Base-by-base conservation (phyloP, 2,888 invertebrate genomes). In the Cylloceria caligata region DNA sequence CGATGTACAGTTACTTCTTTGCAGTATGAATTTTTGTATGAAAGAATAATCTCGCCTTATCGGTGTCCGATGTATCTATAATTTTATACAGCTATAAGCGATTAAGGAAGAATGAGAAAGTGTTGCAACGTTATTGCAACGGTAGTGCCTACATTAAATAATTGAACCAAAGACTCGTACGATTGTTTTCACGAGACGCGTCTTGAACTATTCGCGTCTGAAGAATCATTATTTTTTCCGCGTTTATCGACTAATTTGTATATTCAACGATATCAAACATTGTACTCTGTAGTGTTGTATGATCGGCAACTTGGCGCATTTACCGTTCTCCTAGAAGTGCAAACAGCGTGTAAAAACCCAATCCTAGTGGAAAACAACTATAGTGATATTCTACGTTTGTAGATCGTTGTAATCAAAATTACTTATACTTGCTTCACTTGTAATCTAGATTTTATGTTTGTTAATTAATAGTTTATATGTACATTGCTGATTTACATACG, bases 101-200 rank as follows among this genome's bases (percentile, higher is more conserved):
- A 34, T 42, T 75, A 75, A 78, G 64, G 27, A 62, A 24, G 11
- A 30, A 5, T 19, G 34, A 16, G 42, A 39, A 36, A 19, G 73
- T 47, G 60, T 78, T 4, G 69, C 42, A 64, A 65, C 47, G 69
- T 79, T 82, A 68, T 47, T 72, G 62, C 60, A 62, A 72, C 72
- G 72, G 69, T 82, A 75, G 79, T 82, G 82, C 82, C 82, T 79
- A 72, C 71, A 78, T 65, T 65, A 64, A 60, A 72, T 65, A 36
- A 82, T 79, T 68, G 82, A 79, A 82, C 82, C 82, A 82, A 82
- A 82, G 82, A 79, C 65, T 71, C 39, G 67, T 71, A 71, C 49
- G 39, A 39, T 73, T 39, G 65, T 78, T 74, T 62, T 67, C 67
- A 30, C 36, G 47, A 62, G 49, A 62, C 19, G 36, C 27, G 62